A percentile compares a stretch with the other conserved stretches of the same genome.
Conservation (phyloP, 2,888 invertebrate species). For the Eupithecia pulchellata region DNA sequence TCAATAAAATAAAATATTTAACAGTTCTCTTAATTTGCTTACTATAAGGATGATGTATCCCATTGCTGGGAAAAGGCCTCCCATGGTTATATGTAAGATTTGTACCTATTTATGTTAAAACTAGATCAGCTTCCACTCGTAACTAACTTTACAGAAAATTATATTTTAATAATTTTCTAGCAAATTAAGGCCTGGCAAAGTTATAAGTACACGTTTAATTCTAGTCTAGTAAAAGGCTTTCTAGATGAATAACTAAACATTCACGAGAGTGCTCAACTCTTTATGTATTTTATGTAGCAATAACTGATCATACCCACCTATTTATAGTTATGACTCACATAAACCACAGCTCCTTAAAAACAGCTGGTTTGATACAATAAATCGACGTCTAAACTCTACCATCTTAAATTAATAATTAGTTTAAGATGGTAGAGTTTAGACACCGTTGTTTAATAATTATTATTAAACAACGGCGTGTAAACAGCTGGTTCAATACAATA, state of each 20-base stretch:
- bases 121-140: too few species aligned
- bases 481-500: background rate
- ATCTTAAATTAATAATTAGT: background rate
- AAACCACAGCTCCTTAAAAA: slow-evolving; percentile 36
- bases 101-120: too few species aligned
- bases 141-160: too few species aligned
- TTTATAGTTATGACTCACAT: slow-evolving; percentile 45
- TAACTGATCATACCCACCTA: slow-evolving; percentile 43
- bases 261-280: slow-evolving; percentile 38
- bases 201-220: background rate
- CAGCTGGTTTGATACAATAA: background rate
- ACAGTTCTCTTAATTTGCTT: background rate
- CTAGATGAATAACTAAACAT: slow-evolving; percentile 36
- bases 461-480: too few species aligned
- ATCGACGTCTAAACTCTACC: background rate
- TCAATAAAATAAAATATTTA: background rate
- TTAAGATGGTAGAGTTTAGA: too few species aligned
- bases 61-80: too few species aligned
- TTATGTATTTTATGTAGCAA: slow-evolving; percentile 39
- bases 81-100: too few species aligned
- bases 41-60: too few species aligned
- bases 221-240: slow-evolving; percentile 7
- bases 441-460: too few species aligned
- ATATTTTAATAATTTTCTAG: background rate
- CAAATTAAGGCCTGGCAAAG: background rate